Percentiles rank a stretch among this genome's conserved stretches.
Evolutionary conservation across 1,140 invertebrate species (phyloP).

Genomic region (Drosophila kepulauana): DNA sequence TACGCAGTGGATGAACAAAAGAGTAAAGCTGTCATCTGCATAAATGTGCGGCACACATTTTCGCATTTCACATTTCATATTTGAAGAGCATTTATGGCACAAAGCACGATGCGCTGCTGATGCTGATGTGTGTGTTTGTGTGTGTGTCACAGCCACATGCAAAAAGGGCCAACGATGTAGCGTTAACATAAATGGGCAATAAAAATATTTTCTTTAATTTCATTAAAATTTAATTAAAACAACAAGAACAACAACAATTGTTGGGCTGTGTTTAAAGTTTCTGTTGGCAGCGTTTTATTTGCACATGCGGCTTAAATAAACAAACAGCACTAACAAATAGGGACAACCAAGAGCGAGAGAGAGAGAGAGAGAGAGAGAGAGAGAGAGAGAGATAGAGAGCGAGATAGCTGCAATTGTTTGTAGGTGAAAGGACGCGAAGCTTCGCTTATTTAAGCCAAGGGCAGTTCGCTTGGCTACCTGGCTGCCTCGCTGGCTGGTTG

Average conservation of each 20-base stretch:
- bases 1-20: conserved; percentile 32
- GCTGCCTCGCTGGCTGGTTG: conserved; percentile 3
- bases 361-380: background rate
- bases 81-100: background rate
- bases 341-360: conserved; percentile 7
- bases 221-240: conserved; percentile 78
- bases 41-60: conserved; percentile 13
- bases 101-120: conserved; percentile 4
- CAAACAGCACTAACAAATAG: conserved; percentile 42
- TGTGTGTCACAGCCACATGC: background rate
- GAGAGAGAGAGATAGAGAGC: too few relatives aligned
- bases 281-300: conserved; percentile 43
- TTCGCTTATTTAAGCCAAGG: conserved; percentile 43
- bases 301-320: conserved; percentile 60
- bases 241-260: conserved; percentile 28
- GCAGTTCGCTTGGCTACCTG: conserved; percentile 22
- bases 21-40: conserved; percentile 35
- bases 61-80: conserved; percentile 15
- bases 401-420: conserved; percentile 44
- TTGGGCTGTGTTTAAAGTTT: conserved; percentile 11
- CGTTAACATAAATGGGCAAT: conserved; percentile 57
- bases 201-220: conserved; percentile 71
- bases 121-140: background rate
- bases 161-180: background rate
- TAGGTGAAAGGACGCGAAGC: conserved; percentile 38